A percentile compares a stretch with the other conserved stretches of the same genome.
phyloP scores from a whole-genome alignment of 1,140 invertebrate species.

The Pygmarrhopalites habei region DNA sequence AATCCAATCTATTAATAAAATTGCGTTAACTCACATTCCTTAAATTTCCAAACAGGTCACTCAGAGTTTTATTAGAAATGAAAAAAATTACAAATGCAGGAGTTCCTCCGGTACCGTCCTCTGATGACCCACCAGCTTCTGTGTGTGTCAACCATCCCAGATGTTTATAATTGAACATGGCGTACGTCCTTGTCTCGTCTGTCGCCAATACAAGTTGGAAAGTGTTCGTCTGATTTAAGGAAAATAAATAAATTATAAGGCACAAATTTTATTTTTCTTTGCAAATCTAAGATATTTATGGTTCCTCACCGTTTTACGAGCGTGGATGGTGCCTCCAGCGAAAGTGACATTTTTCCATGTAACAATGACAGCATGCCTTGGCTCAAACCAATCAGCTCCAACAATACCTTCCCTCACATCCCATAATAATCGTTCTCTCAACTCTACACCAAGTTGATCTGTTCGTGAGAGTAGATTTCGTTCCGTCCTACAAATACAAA shows the following conservation, averaged over 20 bases:
- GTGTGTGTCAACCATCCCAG: conserved; percentile 86
- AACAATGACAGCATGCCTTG: conserved; percentile 81
- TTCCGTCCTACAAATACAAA: conserved; percentile 49
- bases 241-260: neutral
- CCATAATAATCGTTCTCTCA: conserved; percentile 76
- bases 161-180: conserved; percentile 86
- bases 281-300: neutral
- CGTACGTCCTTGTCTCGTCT: conserved; percentile 88
- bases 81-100: conserved; percentile 79
- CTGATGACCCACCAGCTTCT: conserved; percentile 80
- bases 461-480: conserved; percentile 63
- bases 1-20: conserved; percentile 68
- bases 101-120: conserved; percentile 73
- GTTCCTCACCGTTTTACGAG: conserved; percentile 59
- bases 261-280: neutral
- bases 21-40: conserved; percentile 23
- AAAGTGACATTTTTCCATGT: conserved; percentile 96
- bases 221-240: conserved; percentile 68
- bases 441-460: conserved; percentile 76
- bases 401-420: conserved; percentile 85
- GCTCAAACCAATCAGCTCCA: conserved; percentile 76
- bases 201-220: conserved; percentile 89
- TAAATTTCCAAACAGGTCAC: too few relatives aligned
- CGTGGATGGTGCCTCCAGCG: conserved; percentile 73
- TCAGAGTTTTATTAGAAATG: too few relatives aligned